Evolutionary conservation across 2,797 vertebrate genomes (phyloP).

Genomic region (Hydrocynus forskahlii): DNA sequence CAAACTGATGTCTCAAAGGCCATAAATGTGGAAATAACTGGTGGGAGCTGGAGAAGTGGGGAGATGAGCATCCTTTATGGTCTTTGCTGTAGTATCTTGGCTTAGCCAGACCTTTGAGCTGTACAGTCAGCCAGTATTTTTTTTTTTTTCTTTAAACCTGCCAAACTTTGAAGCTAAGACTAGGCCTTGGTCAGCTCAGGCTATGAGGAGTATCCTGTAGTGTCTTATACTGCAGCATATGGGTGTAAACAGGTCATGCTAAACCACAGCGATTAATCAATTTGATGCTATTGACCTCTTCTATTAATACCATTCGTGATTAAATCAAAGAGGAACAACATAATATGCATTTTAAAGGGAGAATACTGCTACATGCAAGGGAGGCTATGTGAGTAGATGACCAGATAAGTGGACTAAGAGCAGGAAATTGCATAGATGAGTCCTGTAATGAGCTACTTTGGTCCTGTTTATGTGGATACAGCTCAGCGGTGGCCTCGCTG

Average conservation of each 20-base stretch:
- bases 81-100: slow-evolving; percentile 1
- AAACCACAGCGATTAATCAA: neutral
- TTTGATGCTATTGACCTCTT: neutral
- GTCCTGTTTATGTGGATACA: slow-evolving; percentile 20
- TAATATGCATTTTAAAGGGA: neutral
- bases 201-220: neutral
- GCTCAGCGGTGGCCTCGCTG: neutral
- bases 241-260: neutral
- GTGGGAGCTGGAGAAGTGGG: slow-evolving; percentile 5
- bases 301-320: neutral
- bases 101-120: neutral
- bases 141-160: too few species aligned
- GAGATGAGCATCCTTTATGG: slow-evolving; percentile 6
- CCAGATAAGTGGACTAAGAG: slow-evolving; percentile 26
- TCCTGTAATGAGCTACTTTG: slow-evolving; percentile 24
- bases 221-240: neutral
- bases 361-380: neutral
- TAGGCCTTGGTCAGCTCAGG: neutral
- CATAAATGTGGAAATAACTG: slow-evolving; percentile 40
- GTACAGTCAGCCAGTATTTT: neutral
- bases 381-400: slow-evolving; percentile 12
- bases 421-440: slow-evolving; percentile 42
- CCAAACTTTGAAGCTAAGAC: neutral
- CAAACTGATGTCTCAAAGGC: slow-evolving; percentile 36
- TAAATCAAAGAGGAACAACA: slow-evolving; percentile 7